Conservation (phyloP, 2,888 invertebrate species). For the Elmis aenea region DNA sequence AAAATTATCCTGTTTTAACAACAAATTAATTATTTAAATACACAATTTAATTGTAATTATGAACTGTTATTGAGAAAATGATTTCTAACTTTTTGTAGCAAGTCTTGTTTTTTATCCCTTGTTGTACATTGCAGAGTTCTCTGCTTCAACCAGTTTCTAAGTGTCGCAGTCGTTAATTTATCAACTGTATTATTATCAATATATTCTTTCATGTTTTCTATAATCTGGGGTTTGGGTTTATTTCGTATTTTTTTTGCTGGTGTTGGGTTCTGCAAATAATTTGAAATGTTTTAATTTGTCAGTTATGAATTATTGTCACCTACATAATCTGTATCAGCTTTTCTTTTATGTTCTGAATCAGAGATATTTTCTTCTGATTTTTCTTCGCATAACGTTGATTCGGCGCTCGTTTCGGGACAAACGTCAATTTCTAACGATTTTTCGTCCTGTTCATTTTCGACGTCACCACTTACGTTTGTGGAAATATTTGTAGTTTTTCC, state of each 20-base stretch:
- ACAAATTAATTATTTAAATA: too few relatives aligned
- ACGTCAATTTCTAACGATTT: constrained; percentile 18
- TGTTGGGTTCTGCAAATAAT: constrained; percentile 1
- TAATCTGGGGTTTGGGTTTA: constrained; percentile 23
- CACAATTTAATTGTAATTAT: too few relatives aligned
- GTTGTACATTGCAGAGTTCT: constrained; percentile 24
- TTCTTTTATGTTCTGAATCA: too few relatives aligned
- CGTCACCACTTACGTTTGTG: too few relatives aligned
- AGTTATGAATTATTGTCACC: too few relatives aligned
- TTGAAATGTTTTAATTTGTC: too few relatives aligned
- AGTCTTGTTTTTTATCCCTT: constrained; percentile 26
- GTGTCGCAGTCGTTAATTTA: constrained; percentile 25
- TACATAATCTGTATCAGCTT: too few relatives aligned
- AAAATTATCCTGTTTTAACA: too few relatives aligned
- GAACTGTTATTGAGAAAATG: constrained; percentile 19
- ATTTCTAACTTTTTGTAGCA: constrained; percentile 25
- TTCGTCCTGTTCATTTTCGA: constrained; percentile 17
- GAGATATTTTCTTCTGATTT: constrained; percentile 5
- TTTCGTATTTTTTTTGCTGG: constrained; percentile 23
- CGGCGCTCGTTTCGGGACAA: constrained; percentile 4
- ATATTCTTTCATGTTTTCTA: constrained; percentile 27
- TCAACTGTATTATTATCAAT: constrained; percentile 24
- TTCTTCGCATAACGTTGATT: neutral
- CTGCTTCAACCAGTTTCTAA: constrained; percentile 26
- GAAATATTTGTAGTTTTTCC: constrained; percentile 5